Conservation (phyloP, 2,797 vertebrate genomes). For the Aplochiton taeniatus region DNA sequence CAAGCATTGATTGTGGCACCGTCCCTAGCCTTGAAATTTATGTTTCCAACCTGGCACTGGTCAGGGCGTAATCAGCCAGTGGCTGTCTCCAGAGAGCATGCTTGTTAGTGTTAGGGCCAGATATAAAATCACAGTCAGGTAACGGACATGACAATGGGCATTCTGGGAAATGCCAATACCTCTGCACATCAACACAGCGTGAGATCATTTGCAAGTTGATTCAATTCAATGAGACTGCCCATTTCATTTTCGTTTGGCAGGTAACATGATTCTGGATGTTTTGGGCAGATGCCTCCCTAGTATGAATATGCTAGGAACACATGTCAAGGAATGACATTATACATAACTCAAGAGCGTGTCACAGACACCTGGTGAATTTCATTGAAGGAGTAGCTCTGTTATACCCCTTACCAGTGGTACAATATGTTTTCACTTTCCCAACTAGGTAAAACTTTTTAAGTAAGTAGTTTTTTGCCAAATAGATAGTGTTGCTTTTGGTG, state of each 20-base stretch:
- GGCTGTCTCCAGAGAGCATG: slow-evolving; percentile 28
- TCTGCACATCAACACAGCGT: slow-evolving; percentile 19
- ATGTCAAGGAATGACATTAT: not conserved
- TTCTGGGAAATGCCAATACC: slow-evolving; percentile 25
- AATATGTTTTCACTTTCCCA: no score
- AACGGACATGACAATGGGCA: slow-evolving; percentile 16
- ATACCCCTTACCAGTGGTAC: no score
- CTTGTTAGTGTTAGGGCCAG: slow-evolving; percentile 13
- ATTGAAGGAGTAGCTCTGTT: no score
- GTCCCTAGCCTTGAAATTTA: slow-evolving; percentile 25
- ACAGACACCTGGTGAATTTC: no score
- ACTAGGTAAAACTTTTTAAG: no score
- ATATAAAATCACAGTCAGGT: slow-evolving; percentile 40
- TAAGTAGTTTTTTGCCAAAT: no score
- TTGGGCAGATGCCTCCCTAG: not conserved
- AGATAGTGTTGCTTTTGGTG: not conserved
- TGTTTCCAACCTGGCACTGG: slow-evolving; percentile 31
- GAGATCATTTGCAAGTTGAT: slow-evolving; percentile 49
- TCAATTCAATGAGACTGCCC: slow-evolving; percentile 46
- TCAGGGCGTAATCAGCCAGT: slow-evolving; percentile 43
- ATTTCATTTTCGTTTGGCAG: slow-evolving; percentile 44
- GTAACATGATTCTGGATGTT: slow-evolving; percentile 49
- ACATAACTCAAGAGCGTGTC: no score
- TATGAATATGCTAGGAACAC: not conserved
- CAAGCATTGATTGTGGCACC: slow-evolving; percentile 20